Conservation (phyloP, 2,113 vertebrate species). For the Eulacestoma nigropectus region DNA sequence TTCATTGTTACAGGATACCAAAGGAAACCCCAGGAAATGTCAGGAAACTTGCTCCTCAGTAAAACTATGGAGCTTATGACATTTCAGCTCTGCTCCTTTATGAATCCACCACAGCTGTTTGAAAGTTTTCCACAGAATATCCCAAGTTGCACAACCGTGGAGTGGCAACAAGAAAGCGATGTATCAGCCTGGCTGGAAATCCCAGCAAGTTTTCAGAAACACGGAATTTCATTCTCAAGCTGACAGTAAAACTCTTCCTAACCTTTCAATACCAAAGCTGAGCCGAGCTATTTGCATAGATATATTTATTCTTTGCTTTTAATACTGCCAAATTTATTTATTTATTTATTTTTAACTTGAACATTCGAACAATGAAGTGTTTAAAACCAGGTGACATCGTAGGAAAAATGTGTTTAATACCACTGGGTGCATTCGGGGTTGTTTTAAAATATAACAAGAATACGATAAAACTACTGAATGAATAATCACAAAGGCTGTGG, state of each 20-base stretch:
- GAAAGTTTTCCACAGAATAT: background rate
- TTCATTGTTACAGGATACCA: accelerated
- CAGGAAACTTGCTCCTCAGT: background rate
- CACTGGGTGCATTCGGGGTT: background rate
- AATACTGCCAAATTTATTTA: background rate
- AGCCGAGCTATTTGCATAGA: background rate
- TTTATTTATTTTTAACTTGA: background rate
- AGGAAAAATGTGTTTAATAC: background rate
- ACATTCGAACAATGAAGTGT: background rate
- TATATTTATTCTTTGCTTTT: background rate
- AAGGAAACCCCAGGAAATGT: accelerated
- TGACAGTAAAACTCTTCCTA: background rate
- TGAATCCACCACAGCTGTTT: background rate
- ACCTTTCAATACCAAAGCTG: background rate
- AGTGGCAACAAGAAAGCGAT: background rate
- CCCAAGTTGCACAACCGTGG: background rate
- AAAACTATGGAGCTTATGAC: background rate
- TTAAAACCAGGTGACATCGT: background rate
- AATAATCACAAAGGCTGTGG: background rate
- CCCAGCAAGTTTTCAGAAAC: background rate
- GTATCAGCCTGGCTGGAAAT: background rate
- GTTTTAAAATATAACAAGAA: background rate
- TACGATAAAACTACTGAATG: background rate
- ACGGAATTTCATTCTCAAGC: background rate
- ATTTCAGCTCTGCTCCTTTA: background rate